Conservation (phyloP, 2,113 vertebrate species). For the Aplodontia rufa region DNA sequence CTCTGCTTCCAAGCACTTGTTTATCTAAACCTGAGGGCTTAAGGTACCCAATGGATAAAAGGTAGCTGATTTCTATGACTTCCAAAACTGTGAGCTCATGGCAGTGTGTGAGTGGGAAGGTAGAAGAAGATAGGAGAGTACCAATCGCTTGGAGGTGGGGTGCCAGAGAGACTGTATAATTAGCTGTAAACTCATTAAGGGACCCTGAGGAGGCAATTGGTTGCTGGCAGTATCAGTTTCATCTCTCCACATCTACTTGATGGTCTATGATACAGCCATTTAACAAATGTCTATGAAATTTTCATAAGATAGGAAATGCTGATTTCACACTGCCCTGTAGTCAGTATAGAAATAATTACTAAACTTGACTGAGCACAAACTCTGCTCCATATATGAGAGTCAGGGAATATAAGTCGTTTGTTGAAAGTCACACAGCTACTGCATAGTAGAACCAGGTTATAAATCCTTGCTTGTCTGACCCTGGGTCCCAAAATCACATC, state of each 20-base stretch:
- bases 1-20: neutral
- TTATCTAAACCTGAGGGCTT: constrained; percentile 18
- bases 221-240: neutral
- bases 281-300: neutral
- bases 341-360: neutral
- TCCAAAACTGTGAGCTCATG: neutral
- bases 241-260: neutral
- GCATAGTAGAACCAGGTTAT: neutral
- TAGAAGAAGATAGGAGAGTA: neutral
- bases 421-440: neutral
- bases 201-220: neutral
- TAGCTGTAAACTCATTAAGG: neutral
- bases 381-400: neutral
- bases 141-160: too few species aligned
- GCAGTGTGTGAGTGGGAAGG: neutral
- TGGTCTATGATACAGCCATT: neutral
- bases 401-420: neutral
- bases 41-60: neutral
- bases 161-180: neutral
- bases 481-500: neutral
- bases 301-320: neutral
- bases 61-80: neutral
- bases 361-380: neutral
- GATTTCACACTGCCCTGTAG: neutral
- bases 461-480: neutral